phyloP scores from a whole-genome alignment of 1,140 invertebrate genomes.

The Caerostris darwini region DNA sequence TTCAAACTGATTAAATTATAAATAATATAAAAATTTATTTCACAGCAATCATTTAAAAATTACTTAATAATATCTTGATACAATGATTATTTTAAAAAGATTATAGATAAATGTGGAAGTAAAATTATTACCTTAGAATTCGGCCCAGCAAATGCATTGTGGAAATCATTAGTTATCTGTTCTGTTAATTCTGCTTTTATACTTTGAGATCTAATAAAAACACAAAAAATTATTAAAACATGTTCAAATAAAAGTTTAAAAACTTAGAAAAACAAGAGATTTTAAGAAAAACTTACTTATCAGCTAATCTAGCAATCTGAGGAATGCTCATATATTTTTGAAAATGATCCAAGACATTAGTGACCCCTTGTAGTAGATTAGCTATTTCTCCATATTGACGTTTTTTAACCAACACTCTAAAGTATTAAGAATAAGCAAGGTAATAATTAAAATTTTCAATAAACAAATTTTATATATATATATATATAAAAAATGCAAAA shows the following conservation, averaged over 20 bases:
- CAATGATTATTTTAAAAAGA: too few species aligned
- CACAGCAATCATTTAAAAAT: too few species aligned
- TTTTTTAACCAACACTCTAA: constrained; percentile 79
- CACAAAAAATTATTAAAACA: neutral
- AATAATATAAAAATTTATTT: too few species aligned
- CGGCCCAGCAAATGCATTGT: constrained; percentile 92
- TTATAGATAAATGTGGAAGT: too few species aligned
- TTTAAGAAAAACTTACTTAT: constrained; percentile 83
- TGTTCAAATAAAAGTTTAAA: constrained; percentile 13
- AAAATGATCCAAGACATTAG: constrained; percentile 96
- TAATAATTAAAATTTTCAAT: neutral
- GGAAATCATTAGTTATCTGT: constrained; percentile 97
- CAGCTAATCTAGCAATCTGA: constrained; percentile 92
- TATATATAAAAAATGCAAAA: too few species aligned
- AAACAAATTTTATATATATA: too few species aligned
- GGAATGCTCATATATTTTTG: constrained; percentile 91
- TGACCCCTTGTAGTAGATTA: constrained; percentile 97
- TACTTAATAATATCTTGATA: too few species aligned
- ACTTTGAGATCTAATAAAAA: constrained; percentile 88
- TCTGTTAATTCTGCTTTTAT: constrained; percentile 92
- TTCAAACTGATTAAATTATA: too few species aligned
- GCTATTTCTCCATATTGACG: constrained; percentile 96
- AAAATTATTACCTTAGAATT: constrained; percentile 85
- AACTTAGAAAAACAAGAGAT: neutral
- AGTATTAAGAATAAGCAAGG: neutral